Base-by-base conservation (phyloP, 1,140 invertebrate genomes). In the Neodiprion pinetum region DNA sequence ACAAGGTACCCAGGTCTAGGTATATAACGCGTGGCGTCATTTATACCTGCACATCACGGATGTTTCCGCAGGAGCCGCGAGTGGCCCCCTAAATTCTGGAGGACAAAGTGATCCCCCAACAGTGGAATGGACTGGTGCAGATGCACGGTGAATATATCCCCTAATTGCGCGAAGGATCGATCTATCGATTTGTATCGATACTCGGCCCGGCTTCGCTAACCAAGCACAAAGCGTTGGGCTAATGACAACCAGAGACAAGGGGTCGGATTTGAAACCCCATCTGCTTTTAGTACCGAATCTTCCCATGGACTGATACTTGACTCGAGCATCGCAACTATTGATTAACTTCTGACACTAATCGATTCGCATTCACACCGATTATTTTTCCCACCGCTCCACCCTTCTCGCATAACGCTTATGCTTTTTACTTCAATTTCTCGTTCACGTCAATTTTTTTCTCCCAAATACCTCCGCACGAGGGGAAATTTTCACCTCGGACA, bases 201-300 rank as follows among this genome's bases (percentile, higher is more conserved):
- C 70, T 74, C 65, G 65, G 11, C 72, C 67, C 73, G 68, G 66
- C 17, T 47, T 28, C 75, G 74, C 74, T 76, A 70, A 66, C 74
- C 78, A 70, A 79, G 69, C 75, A 68, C 79, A 81, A 80, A 80
- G 48, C 71, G 66, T 69, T 66, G 74, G 73, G 78, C 81, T 82
- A 82, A 82, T 82, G 81, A 82, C 81, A 80, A 77, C 70, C 11
- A 61, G 76, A 81, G 78, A 82, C 80, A 82, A 81, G 80, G 80
- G 80, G 74, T 80, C 75, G 79, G 76, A 61, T 61, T 77, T 14
- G 48, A 80, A 74, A 79, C 77, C 80, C 80, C 81, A 82, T 82
- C 79, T 82, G 81, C 81, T 81, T 80, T 74, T 75, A 75, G 73
- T 76, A 77, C 74, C 78, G 76, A 81, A 82, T 82, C 80, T 82